Conservation (phyloP, 2,113 vertebrate genomes). For the Pseudorhombus dupliciocellatus region DNA sequence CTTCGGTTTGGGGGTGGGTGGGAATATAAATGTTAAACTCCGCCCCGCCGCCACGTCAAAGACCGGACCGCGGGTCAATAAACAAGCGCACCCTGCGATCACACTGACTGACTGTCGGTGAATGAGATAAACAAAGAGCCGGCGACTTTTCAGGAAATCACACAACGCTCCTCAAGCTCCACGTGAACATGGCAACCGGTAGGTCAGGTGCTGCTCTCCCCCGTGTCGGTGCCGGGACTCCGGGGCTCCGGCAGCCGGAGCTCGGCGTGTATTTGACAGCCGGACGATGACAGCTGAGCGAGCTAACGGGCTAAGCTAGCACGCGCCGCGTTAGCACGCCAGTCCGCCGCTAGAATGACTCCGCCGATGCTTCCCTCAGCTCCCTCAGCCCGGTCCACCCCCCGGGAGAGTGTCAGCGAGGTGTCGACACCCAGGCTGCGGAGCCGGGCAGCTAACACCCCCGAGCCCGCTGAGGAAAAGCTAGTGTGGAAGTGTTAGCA, state of each 20-base stretch:
- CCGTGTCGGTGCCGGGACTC: background rate
- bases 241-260: background rate
- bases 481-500: slow-evolving; percentile 21
- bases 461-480: too few relatives aligned
- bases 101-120: slow-evolving; percentile 63
- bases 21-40: slow-evolving; percentile 33
- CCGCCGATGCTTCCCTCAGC: background rate
- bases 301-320: slow-evolving; percentile 73
- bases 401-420: background rate
- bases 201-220: slow-evolving; percentile 18
- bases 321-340: slow-evolving; percentile 40
- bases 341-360: slow-evolving; percentile 28
- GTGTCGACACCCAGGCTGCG: background rate
- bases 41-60: slow-evolving; percentile 62
- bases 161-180: slow-evolving; percentile 27
- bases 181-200: slow-evolving; percentile 79
- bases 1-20: background rate
- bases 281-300: slow-evolving; percentile 47
- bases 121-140: slow-evolving; percentile 81
- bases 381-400: background rate
- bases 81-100: slow-evolving; percentile 58
- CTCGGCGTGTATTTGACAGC: slow-evolving; percentile 18
- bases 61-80: background rate
- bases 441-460: too few relatives aligned
- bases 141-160: slow-evolving; percentile 57